Percentiles rank a stretch among this genome's conserved stretches.
Conservation (phyloP, 2,113 vertebrate species). For the Eurystomus gularis region DNA sequence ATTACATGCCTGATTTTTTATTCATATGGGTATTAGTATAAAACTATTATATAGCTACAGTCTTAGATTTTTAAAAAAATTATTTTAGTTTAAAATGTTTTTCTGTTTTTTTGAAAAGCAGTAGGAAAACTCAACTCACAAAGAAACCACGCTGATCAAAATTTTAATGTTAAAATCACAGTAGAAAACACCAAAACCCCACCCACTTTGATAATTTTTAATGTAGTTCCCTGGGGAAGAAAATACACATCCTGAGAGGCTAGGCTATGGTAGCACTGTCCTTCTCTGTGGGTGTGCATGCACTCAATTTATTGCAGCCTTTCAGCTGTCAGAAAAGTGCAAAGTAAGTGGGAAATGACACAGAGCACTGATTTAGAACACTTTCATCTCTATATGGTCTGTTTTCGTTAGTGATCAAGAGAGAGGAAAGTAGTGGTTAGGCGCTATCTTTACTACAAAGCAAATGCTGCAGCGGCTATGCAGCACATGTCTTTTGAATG, state of each 20-base stretch:
- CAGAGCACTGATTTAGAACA: constrained; percentile 71
- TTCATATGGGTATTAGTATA: background rate
- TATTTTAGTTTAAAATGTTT: background rate
- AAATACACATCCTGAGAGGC: background rate
- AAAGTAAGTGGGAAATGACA: constrained; percentile 72
- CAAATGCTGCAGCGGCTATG: background rate
- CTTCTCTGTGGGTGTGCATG: constrained; percentile 58
- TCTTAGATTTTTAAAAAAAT: background rate
- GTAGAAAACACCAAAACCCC: background rate
- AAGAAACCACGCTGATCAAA: background rate
- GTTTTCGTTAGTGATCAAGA: constrained; percentile 64
- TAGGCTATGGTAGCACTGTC: constrained; percentile 24
- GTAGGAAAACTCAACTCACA: background rate
- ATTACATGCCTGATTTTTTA: background rate
- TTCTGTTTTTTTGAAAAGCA: background rate
- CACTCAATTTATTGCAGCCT: constrained; percentile 62
- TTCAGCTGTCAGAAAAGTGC: constrained; percentile 69
- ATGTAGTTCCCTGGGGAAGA: background rate
- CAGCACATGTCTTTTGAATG: constrained; percentile 58
- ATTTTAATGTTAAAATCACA: background rate
- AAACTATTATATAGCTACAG: background rate
- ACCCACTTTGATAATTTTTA: background rate
- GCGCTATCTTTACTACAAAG: constrained; percentile 70
- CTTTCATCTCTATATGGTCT: constrained; percentile 70
- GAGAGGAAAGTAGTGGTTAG: constrained; percentile 70